Evolutionary conservation across 1,140 invertebrate genomes (phyloP), one percentile per base, ranked within the genome.

Genomic region (Pissodes strobi): DNA sequence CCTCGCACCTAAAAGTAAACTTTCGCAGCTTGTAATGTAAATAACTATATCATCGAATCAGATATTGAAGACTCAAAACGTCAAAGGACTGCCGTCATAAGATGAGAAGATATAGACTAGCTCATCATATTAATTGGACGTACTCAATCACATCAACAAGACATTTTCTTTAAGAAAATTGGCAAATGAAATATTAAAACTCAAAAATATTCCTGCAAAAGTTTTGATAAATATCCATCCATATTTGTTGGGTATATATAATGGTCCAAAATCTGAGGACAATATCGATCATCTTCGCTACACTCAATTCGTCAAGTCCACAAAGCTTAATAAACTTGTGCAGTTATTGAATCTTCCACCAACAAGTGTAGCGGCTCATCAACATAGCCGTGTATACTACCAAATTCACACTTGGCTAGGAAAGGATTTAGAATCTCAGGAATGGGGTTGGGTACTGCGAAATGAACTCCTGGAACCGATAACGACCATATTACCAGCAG

Each of bases 31-130:
- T n/a, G n/a, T n/a, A n/a, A n/a, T n/a, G n/a, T n/a, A n/a, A n/a
- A n/a, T n/a, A n/a, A n/a, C n/a, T n/a, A n/a, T n/a, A 77, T 78
- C 23, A 64, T 76, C 51, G 66, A 75, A 27, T 74, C 72, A 64
- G 72, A 74, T 49, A 74, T 77, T 67, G 72, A 37, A 41, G 30
- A 56, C 71, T 75, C 71, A 64, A 61, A 75, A 70, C 46, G 56
- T 64, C 25, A 73, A 69, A 72, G 71, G 21, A 69, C 69, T 71
- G 61, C 69, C 27, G 64, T 74, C 56, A 73, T 79, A 39, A 69
- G 76, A 45, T 70, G 71, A 63, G 69, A 78, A 74, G 76, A 79
- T 68, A 74, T 77, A 38, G 76, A 78, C 73, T 67, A 77, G 43
- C 67, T 78, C 13, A 69, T 78, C 45, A 62, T 77, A 72, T 69